Evolutionary conservation across 1,140 invertebrate species (phyloP), one percentile per base, ranked within the genome.

Genomic region (Drosophila sp.): DNA sequence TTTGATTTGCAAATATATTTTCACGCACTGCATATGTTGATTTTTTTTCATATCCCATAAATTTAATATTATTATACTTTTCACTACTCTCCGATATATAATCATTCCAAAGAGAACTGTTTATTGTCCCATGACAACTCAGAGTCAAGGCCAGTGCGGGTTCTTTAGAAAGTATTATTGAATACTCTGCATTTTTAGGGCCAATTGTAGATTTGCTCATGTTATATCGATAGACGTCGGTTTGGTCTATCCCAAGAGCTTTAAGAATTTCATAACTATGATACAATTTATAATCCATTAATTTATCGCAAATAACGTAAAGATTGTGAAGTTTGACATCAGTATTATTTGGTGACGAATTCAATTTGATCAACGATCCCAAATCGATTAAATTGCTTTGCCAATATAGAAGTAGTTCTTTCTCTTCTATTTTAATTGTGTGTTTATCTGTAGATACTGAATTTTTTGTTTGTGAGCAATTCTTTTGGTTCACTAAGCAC

Each of bases 1-100:
- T 57, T 57, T 57, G 56, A 57, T 35, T 57, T 35, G 6, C n/a
- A 35, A 57, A 57, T 35, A 57, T 3, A 7, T 35, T n/a, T 8
- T 3, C 17, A 0, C 1, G 2, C 1, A 57, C 0, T 57, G 5
- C 1, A 33, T 23, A 33, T 35, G 56, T n/a, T 38, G 8, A 10
- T 27, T 1, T 57, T 23, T 8, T 35, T 17, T 0, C 1, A 35
- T 10, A 3, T 35, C 56, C 23, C 7, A 3, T 32, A 25, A 57
- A 57, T 30, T 4, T 23, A 57, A 57, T 33, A 4, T 30, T 10
- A 3, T 33, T 23, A 3, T 33, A 57, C 7, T 57, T 57, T n/a
- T 32, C 33, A 32, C 6, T 25, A 57, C 17, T 57, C 17, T 35
- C n/a, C 11, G 2, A 5, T 33, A 50, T 50, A 27, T 1, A 27